Evolutionary conservation across 2,797 vertebrate species (phyloP).

Genomic region (Muscicapa comitata): DNA sequence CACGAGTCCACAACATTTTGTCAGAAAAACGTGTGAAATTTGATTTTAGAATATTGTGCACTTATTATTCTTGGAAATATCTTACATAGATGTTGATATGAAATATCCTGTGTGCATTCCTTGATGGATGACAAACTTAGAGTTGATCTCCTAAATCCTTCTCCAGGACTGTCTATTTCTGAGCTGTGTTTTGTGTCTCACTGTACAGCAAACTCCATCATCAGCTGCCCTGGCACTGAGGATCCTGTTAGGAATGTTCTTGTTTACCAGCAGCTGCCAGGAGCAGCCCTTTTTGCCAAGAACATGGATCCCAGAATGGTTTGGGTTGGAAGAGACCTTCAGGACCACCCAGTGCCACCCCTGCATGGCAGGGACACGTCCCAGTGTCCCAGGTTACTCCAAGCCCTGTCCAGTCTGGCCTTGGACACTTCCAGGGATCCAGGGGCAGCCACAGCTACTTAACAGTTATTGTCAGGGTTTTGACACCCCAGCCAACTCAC

Average conservation of each 20-base stretch:
- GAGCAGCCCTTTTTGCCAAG: neutral
- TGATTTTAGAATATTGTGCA: neutral
- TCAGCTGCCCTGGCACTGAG: neutral
- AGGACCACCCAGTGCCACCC: fast-evolving
- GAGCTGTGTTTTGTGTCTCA: neutral
- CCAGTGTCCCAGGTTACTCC: fast-evolving
- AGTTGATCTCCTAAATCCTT: neutral
- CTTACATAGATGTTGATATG: neutral
- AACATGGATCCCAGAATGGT: fast-evolving
- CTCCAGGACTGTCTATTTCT: neutral
- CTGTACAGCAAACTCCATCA: neutral
- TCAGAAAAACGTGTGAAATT: neutral
- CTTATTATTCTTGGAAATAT: constrained; percentile 6
- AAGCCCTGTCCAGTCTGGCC: fast-evolving
- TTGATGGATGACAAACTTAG: neutral
- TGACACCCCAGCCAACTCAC: neutral
- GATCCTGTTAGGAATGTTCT: neutral
- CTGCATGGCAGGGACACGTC: neutral
- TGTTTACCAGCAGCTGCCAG: neutral
- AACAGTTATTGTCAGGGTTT: neutral
- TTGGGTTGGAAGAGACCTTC: neutral
- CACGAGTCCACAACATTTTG: neutral
- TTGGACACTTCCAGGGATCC: neutral
- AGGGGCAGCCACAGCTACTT: neutral
- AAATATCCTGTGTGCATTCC: neutral